phyloP scores from a whole-genome alignment of 1,140 invertebrate species.

The Nasonia vitripennis region DNA sequence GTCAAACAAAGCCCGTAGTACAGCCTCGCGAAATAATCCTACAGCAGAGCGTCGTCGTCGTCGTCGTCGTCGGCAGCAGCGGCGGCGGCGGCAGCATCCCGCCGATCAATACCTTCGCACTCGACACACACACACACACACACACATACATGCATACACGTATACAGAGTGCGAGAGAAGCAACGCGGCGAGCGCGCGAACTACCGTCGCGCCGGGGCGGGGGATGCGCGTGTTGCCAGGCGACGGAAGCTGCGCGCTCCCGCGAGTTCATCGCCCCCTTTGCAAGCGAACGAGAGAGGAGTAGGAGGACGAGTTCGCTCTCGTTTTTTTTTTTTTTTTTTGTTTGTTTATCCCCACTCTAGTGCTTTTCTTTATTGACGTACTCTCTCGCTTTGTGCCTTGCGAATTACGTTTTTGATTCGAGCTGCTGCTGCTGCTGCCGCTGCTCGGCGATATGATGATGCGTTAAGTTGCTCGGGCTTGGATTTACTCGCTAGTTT shows the following conservation, averaged over 20 bases:
- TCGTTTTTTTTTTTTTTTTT: slow-evolving; percentile 23
- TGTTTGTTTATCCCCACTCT: slow-evolving; percentile 13
- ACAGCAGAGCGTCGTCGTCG: neutral
- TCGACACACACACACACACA: neutral
- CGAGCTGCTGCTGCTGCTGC: too few species aligned
- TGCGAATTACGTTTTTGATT: too few species aligned
- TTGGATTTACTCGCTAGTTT: too few species aligned
- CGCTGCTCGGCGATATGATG: too few species aligned
- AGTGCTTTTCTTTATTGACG: slow-evolving; percentile 32
- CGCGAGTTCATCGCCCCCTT: slow-evolving; percentile 50
- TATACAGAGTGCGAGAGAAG: too few species aligned
- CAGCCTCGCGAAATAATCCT: too few species aligned
- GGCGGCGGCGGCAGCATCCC: neutral
- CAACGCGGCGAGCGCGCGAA: slow-evolving; percentile 14
- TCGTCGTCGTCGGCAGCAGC: neutral
- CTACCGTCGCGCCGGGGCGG: slow-evolving; percentile 18
- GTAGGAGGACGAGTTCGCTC: slow-evolving; percentile 25
- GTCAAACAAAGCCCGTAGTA: too few species aligned
- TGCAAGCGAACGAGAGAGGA: neutral
- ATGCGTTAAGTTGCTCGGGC: too few species aligned
- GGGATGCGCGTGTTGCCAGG: slow-evolving; percentile 65
- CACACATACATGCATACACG: too few species aligned
- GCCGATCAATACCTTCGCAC: slow-evolving; percentile 29
- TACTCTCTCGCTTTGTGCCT: neutral
- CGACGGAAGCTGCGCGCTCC: slow-evolving; percentile 68